These are phyloP conservation scores for Odontophorus gujanensis DNA, from an alignment of 2,113 vertebrate genomes.

Conservation along the genomic window DNA sequence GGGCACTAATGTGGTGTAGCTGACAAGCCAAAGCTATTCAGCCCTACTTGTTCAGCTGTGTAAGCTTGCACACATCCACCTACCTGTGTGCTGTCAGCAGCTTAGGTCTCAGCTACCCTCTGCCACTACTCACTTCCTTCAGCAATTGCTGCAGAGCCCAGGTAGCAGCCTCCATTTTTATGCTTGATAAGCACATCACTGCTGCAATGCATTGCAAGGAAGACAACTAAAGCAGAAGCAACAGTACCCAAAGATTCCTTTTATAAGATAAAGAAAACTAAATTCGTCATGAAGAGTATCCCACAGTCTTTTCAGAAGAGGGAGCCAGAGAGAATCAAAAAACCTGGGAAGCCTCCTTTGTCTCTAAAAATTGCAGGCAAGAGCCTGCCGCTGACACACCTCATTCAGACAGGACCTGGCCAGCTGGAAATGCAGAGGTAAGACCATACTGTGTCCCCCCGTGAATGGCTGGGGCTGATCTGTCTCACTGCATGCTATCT, in stretches of 20 bases:
- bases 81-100: not conserved
- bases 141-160: not conserved
- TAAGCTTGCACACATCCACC: not conserved
- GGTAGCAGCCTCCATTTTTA: not conserved
- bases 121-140: not conserved
- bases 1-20: not conserved
- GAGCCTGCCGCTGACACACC: no score
- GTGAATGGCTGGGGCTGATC: not conserved
- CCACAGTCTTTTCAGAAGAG: not conserved
- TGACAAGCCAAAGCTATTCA: not conserved
- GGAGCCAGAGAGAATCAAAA: not conserved
- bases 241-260: not conserved
- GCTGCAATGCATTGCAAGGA: not conserved
- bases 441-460: not conserved
- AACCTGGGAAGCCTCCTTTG: not conserved
- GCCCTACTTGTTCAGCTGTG: not conserved
- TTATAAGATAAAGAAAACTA: not conserved
- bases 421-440: not conserved
- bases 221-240: not conserved
- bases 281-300: not conserved
- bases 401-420: accelerated
- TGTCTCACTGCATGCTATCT: accelerated
- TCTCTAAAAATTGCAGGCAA: not conserved
- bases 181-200: not conserved
- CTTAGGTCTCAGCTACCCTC: not conserved